A percentile compares a stretch with the other conserved stretches of the same genome.
These are phyloP conservation scores for Augiades crinisus DNA, from an alignment of 2,888 invertebrate species.

Conservation along the genomic window DNA sequence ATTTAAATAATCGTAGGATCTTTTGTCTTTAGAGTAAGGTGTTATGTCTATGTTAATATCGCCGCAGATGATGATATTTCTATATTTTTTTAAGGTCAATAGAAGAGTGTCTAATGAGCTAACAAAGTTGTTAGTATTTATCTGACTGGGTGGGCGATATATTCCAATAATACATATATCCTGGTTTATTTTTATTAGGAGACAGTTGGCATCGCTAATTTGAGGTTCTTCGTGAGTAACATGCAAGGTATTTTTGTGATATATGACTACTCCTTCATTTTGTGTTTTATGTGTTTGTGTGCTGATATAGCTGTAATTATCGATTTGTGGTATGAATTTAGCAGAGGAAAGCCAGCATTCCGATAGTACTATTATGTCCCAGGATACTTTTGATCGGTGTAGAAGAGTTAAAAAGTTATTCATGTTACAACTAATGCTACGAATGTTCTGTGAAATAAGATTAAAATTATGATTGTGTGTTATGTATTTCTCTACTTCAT, in stretches of 20 bases:
- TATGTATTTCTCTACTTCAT: background rate
- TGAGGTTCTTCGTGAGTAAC: slow-evolving; percentile 25
- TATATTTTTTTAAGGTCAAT: background rate
- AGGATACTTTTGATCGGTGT: slow-evolving; percentile 21
- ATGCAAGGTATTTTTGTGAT: slow-evolving; percentile 22
- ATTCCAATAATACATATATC: slow-evolving; percentile 24
- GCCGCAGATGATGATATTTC: slow-evolving; percentile 32
- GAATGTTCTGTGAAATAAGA: background rate
- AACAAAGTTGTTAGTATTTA: slow-evolving; percentile 20
- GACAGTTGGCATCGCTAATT: slow-evolving; percentile 31
- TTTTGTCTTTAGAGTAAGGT: slow-evolving; percentile 1
- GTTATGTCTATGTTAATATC: slow-evolving; percentile 33
- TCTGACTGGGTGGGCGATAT: slow-evolving; percentile 27
- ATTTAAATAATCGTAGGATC: slow-evolving; percentile 30
- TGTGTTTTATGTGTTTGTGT: slow-evolving; percentile 31
- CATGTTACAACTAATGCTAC: slow-evolving; percentile 6
- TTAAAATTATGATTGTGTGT: background rate
- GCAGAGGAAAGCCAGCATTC: slow-evolving; percentile 34
- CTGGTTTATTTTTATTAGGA: slow-evolving; percentile 19
- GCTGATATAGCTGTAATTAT: slow-evolving; percentile 22
- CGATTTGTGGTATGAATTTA: slow-evolving; percentile 27
- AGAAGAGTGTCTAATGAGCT: slow-evolving; percentile 13
- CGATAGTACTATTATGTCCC: slow-evolving; percentile 34
- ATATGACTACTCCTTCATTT: slow-evolving; percentile 36
- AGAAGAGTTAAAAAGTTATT: background rate